Evolutionary conservation across 2,113 vertebrate genomes (phyloP), one percentile per base, ranked within the genome.

Genomic region (Rhombomys opimus): DNA sequence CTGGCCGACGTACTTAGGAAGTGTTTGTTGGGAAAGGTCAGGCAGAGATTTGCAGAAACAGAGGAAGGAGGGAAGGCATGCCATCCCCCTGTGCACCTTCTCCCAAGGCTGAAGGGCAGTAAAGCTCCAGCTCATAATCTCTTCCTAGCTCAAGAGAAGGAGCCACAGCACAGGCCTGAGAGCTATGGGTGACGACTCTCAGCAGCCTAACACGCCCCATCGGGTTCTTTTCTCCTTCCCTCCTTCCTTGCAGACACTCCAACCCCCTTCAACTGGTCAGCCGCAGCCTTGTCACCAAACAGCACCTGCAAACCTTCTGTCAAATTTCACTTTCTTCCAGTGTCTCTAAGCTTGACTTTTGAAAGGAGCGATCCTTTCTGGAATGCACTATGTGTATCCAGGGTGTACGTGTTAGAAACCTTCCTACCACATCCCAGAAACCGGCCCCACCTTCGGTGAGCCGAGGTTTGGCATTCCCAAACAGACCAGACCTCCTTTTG

Each of bases 121-220:
- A 96, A 95, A 97, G 85, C 92, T 57, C 25, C 20, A 18, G 54
- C 65, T 87, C 87, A 65, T 77, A 81, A 32, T 46, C n/a, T 86
- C 77, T 68, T 73, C 90, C 93, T 78, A 85, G 84, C 81, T 93
- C 65, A 80, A 94, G 94, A 93, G 50, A 91, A 93, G 11, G 10
- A 96, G 32, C 82, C 63, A n/a, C 87, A 63, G 75, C 17, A 3
- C 75, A 91, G 97, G 96, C 96, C 96, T 96, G 89, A 0, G 89
- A 97, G 63, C 89, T 95, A 95, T 97, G 89, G 97, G 97, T 94
- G 94, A 65, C n/a, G 92, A 96, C 98, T 98, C 95, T 97, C 96
- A 97, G 92, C 89, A 92, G 90, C 97, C 98, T 94, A 96, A 97
- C 95, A 95, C 89, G 96, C 87, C 70, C 96, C 96, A 98, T 98